Conservation (phyloP, 2,113 vertebrate species). For the Pelecanus crispus region DNA sequence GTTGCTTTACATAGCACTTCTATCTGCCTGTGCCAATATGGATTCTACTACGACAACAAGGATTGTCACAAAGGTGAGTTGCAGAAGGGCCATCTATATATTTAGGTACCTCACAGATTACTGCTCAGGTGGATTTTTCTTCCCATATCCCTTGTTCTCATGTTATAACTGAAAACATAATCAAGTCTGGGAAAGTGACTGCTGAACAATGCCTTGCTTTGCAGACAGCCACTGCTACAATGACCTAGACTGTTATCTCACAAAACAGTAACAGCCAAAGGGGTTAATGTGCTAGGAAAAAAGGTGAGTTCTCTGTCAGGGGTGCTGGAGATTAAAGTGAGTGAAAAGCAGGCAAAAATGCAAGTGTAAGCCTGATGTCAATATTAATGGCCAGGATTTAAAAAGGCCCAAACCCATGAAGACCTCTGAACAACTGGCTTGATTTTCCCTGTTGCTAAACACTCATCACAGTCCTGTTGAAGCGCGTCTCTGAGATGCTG, state of each 20-base stretch:
- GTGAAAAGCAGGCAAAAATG: neutral
- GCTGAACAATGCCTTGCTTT: neutral
- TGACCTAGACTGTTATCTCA: conserved; percentile 9
- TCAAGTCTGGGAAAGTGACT: neutral
- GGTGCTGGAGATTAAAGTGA: neutral
- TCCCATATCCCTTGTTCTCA: neutral
- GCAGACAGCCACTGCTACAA: neutral
- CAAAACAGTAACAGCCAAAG: neutral
- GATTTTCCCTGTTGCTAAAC: neutral
- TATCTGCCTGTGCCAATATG: conserved; percentile 17
- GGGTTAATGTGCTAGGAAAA: neutral
- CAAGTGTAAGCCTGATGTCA: neutral
- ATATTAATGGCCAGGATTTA: neutral
- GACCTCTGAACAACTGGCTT: neutral
- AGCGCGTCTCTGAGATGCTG: neutral
- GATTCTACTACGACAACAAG: neutral
- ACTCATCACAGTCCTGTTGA: neutral
- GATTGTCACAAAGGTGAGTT: conserved; percentile 59
- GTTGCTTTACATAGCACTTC: rapidly evolving
- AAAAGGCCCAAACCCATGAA: neutral
- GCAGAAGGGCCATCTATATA: neutral
- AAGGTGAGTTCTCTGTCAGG: neutral
- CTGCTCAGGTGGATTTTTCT: neutral
- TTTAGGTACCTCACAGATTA: neutral
- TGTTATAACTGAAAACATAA: neutral